Percentiles rank a stretch among this genome's conserved stretches.
These are phyloP conservation scores for Eudyptes chrysolophus DNA, from an alignment of 2,113 vertebrate species.

Conservation along the genomic window DNA sequence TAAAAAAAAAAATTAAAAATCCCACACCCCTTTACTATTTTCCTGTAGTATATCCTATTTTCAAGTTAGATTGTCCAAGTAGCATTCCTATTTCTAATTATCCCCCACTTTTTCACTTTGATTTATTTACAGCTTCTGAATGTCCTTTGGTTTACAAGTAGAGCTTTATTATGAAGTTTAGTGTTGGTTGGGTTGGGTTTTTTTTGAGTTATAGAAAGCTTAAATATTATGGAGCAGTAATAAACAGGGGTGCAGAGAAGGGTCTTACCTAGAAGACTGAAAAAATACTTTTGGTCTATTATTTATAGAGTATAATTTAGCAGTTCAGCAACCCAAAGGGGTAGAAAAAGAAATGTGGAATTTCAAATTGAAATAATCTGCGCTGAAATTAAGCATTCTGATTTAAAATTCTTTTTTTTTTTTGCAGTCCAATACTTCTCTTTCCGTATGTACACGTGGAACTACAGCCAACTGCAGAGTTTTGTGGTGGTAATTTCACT, in stretches of 20 bases:
- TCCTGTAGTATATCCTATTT: not conserved
- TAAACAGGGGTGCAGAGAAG: not conserved
- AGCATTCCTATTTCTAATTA: not conserved
- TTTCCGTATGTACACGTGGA: not conserved
- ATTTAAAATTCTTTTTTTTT: not conserved
- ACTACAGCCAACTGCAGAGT: not conserved
- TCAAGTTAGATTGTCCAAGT: not conserved
- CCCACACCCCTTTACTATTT: not conserved
- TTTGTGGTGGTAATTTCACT: not conserved
- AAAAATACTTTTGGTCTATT: not conserved
- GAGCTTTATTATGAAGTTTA: not conserved
- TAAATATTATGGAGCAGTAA: not conserved
- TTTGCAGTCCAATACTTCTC: not conserved
- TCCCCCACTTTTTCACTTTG: not conserved
- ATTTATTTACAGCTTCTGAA: not conserved
- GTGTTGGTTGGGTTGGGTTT: too few species aligned
- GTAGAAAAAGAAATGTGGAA: not conserved
- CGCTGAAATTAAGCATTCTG: not conserved
- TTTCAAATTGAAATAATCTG: not conserved
- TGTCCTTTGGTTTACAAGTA: not conserved
- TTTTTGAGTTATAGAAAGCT: not conserved
- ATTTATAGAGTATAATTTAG: not conserved
- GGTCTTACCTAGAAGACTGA: not conserved
- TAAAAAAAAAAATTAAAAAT: not conserved
- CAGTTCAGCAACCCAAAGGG: not conserved